Conservation (phyloP, 1,140 invertebrate species). For the Ceratitis capitata region DNA sequence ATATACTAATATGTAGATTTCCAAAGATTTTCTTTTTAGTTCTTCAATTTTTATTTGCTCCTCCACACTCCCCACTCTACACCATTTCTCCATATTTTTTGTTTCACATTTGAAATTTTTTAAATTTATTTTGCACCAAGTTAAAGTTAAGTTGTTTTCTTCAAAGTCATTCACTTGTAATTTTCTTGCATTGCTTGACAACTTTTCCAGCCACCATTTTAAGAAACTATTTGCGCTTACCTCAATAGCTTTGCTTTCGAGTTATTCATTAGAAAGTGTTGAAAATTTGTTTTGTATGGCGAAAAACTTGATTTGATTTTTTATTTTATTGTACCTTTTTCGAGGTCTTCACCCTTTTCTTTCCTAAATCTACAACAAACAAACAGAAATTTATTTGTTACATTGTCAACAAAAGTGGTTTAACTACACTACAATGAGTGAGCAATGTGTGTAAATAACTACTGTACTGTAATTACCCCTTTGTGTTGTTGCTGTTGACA, state of each 20-base stretch:
- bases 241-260: neutral
- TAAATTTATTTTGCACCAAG: neutral
- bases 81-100: neutral
- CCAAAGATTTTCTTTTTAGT: neutral
- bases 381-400: neutral
- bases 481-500: constrained; percentile 2
- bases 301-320: constrained; percentile 6
- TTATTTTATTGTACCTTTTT: neutral
- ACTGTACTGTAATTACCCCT: neutral
- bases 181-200: neutral
- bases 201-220: neutral
- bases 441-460: neutral
- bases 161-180: neutral
- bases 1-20: too few relatives aligned
- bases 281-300: neutral
- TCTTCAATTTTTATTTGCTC: neutral
- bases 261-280: constrained; percentile 1
- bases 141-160: too few relatives aligned
- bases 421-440: neutral
- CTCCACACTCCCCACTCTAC: neutral
- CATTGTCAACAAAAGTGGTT: neutral
- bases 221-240: neutral
- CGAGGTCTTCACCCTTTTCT: constrained; percentile 16
- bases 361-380: neutral
- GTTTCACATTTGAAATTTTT: neutral